Percentiles rank a stretch among this genome's conserved stretches.
phyloP scores from a whole-genome alignment of 2,888 invertebrate genomes.

The Ctena decussata region DNA sequence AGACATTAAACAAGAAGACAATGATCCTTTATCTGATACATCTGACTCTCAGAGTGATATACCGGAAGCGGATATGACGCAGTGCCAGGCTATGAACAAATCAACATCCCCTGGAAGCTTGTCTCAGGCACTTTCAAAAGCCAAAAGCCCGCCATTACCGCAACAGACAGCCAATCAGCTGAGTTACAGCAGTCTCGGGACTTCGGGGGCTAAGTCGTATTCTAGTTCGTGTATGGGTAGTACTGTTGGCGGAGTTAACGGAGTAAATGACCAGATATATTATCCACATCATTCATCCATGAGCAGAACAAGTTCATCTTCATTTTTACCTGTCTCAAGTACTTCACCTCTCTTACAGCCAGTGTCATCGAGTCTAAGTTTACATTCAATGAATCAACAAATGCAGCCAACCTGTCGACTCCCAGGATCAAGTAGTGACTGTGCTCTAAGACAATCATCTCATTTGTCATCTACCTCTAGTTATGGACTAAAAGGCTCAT shows the following conservation, averaged over 20 bases:
- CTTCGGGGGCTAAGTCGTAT: constrained; percentile 64
- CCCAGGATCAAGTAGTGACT: constrained; percentile 74
- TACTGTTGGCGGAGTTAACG: too few species aligned
- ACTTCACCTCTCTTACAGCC: constrained; percentile 74
- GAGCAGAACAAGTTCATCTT: constrained; percentile 68
- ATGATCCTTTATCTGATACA: constrained; percentile 65
- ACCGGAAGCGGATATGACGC: constrained; percentile 67
- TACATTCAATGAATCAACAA: constrained; percentile 76
- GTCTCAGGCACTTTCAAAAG: constrained; percentile 64
- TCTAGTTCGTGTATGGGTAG: constrained; percentile 73
- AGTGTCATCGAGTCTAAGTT: constrained; percentile 70
- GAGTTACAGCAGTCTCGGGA: constrained; percentile 49
- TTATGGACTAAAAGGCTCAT: constrained; percentile 75
- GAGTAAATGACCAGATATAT: constrained; percentile 74
- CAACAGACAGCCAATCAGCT: constrained; percentile 69
- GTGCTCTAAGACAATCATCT: constrained; percentile 74
- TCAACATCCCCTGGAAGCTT: constrained; percentile 62
- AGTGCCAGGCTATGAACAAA: constrained; percentile 69
- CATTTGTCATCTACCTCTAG: constrained; percentile 73
- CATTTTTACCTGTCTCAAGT: constrained; percentile 77
- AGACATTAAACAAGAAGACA: constrained; percentile 67
- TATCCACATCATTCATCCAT: constrained; percentile 82
- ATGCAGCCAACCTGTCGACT: constrained; percentile 78
- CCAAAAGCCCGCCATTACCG: constrained; percentile 67
- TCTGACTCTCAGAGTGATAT: constrained; percentile 68